Evolutionary conservation across 2,113 vertebrate species (phyloP), one percentile per base, ranked within the genome.

Genomic region (Chaetorhynchus papuensis): DNA sequence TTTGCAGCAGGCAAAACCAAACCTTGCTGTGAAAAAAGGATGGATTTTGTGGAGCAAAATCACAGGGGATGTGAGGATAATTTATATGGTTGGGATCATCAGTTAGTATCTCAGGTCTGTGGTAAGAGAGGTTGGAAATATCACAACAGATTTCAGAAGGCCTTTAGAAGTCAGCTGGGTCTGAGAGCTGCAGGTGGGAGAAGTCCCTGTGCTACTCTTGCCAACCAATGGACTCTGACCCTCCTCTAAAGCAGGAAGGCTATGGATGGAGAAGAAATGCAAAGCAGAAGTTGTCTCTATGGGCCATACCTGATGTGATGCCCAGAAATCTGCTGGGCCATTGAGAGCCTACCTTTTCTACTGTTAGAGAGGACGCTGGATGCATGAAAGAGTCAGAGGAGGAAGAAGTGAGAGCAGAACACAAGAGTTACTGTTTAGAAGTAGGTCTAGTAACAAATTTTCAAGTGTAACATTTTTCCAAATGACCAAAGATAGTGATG

Each of bases 31-130:
- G 28, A 65, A 4, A 35, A 56, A 79, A 76, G 21, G 28, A 53
- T 65, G 13, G 31, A 61, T 74, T 92, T 89, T 53, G 6, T 8
- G 4, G 15, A 41, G 39, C 18, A 50, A 72, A 92, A 37, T 76
- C 37, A 11, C 8, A 20, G 41, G 9, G 28, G 8, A 44, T 90
- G 77, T 89, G 59, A 88, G 80, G 63, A 20, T 3, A 12, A 19
- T 11, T 4, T 19, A 2, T 13, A 7, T 0, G 3, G 3, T 13
- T 59, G 9, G 41, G 26, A 65, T 59, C 28, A 53, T 53, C 22
- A 52, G 37, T 6, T 39, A 18, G 11, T 70, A 20, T 82, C 83
- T 79, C 39, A 50, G 12, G 13, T 60, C 49, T 47, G 31, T 31
- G 26, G 17, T 19, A 41, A 81, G 59, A 76, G 53, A 69, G 8